Base-by-base conservation (phyloP, 2,113 vertebrate species). In the Dascyllus trimaculatus region DNA sequence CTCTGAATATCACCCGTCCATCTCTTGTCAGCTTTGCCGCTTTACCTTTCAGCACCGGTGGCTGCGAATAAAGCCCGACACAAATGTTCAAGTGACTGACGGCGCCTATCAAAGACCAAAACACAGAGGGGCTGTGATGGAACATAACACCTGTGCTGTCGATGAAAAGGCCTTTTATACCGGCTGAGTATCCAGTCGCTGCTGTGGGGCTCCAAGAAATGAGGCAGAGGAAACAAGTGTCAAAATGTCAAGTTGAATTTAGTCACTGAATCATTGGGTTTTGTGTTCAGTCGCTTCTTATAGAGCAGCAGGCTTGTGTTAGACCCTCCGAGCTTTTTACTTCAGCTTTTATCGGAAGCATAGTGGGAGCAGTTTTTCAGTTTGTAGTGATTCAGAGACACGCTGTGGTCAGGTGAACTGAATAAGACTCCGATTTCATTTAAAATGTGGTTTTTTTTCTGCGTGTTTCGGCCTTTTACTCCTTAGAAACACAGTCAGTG, bases 161-260 rank as follows among this genome's bases (percentile, higher is more conserved):
- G 29, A 24, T 81, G 56, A 67, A 11, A 74, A 24, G 26, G 13
- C 15, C 21, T 29, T 71, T 49, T 32, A 48, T 64, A 52, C 64
- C 43, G 22, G 22, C 18, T 51, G 17, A 67, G 29, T 58, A 45
- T 85, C 60, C 57, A 5, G 26, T 52, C 43, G 1, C 40, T 19
- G 26, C 4, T 32, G 1, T 2, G 22, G 46, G 15, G 19, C 5
- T 35, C 18, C 21, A 48, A 48, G 29, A 51, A 75, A 52, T 35
- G 25, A 56, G 13, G 43, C 68, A 18, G 29, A 66, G 64, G 57
- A 67, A 66, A 51, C 57, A 9, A 68, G 57, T 82, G 80, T 78
- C 71, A 53, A 81, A 78, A 88, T 87, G 78, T 89, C 87, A 86
- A 53, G 56, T 45, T 46, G 69, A 29, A 29, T 78, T 69, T 61